Conservation (phyloP, 2,888 invertebrate species). For the Blomia tropicalis region DNA sequence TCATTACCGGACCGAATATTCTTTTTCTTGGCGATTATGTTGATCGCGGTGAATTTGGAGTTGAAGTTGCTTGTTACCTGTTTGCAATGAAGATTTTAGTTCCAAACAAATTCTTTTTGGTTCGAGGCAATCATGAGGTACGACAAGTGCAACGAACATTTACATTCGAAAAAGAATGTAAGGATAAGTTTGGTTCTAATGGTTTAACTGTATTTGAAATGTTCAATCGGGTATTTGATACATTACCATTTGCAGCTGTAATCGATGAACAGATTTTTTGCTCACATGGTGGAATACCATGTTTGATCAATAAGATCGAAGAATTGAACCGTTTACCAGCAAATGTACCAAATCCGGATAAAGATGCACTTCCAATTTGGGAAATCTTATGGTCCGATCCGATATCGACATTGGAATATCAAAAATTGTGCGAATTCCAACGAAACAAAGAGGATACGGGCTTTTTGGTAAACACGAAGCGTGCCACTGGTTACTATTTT, state of each 20-base stretch:
- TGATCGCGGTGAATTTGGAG: conserved; percentile 51
- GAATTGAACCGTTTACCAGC: conserved; percentile 45
- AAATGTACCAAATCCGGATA: conserved; percentile 48
- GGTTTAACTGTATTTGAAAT: conserved; percentile 52
- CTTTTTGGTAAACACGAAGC: conserved; percentile 48
- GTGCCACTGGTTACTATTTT: conserved; percentile 58
- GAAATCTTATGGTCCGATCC: conserved; percentile 60
- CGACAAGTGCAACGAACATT: conserved; percentile 55
- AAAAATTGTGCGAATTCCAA: conserved; percentile 20
- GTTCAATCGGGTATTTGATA: conserved; percentile 53
- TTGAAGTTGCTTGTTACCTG: conserved; percentile 45
- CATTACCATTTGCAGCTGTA: conserved; percentile 53
- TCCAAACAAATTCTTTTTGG: conserved; percentile 46
- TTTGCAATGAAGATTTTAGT: conserved; percentile 53
- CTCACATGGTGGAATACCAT: conserved; percentile 61
- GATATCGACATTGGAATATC: conserved; percentile 20
- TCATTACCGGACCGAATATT: conserved; percentile 47
- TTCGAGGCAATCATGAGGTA: conserved; percentile 62
- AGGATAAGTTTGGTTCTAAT: conserved; percentile 48
- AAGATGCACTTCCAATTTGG: conserved; percentile 56
- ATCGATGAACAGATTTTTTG: conserved; percentile 60
- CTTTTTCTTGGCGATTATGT: conserved; percentile 62
- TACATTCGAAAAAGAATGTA: conserved; percentile 55
- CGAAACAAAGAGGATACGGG: conserved; percentile 35
- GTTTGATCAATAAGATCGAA: conserved; percentile 31